Base-by-base conservation (phyloP, 64 coral and sea anemone genomes). In the Actinia equina region DNA sequence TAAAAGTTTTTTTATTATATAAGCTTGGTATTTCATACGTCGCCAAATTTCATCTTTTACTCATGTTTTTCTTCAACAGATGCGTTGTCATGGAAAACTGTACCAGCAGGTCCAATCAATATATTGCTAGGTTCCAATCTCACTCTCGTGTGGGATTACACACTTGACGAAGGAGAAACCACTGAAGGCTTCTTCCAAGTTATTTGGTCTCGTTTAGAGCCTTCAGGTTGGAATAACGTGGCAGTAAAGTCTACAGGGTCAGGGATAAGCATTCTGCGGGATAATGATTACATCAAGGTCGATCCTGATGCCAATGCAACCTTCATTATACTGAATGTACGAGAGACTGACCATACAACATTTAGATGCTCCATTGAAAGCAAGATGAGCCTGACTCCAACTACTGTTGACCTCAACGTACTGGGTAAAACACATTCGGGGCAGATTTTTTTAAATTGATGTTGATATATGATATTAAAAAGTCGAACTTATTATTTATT, bases 151-250 rank as follows among this genome's bases (percentile, higher is more conserved):
- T 92, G 90, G 90, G 90, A 92, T 22, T 92, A 87, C 85, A 13
- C 64, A 23, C 79, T 92, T 2, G 85, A 58, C n/a, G 71, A 85
- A 0, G 59, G 58, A 6, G 90, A 92, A 59, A 71, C 56, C 23
- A 83, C 90, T 7, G 44, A 77, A 19, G 90, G 85, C 1, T 92
- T 92, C 71, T 87, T 92, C 15, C 90, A 92, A 64, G 85, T 92
- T 17, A 87, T 92, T n/a, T 92, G 90, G 90, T 85, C 90, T 17
- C 45, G 77, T 20, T 23, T 63, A 58, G 85, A 87, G 37, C 59
- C n/a, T 30, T 70, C 27, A 42, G 90, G 77, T 1, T 92, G 90
- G 90, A 16, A 22, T 16, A 92, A 92, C 58, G 15, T 92, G n/a
- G 90, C 90, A 0, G 60, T 92, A 3, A 92, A 92, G 77, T 92